Base-by-base conservation (phyloP, 2,888 invertebrate genomes). In the Troilus luridus region DNA sequence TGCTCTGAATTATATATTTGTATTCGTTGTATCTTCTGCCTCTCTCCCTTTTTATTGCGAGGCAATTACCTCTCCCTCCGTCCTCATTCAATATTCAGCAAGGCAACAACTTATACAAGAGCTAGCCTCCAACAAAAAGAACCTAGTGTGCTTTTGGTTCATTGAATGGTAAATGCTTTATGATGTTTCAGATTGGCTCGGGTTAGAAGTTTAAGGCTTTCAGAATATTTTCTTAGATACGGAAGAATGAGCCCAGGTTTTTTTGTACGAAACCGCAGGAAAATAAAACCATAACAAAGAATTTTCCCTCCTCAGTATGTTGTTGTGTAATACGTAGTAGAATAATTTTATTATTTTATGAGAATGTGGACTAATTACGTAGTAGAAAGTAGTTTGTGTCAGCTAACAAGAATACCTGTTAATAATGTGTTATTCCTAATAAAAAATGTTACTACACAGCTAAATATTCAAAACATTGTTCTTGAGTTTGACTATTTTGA, bases 101-200 rank as follows among this genome's bases (percentile, higher is more conserved):
- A 54, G 56, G 11, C 56, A 85, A 85, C 72, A 41, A 77, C 72
- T 77, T 77, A 77, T 77, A 77, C 72, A 77, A 77, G 72, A 77
- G 72, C 72, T 85, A 85, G 85, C 85, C 85, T 85, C 85, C 72
- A 77, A 77, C 72, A 77, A 77, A 77, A 41, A 41, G 27, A 77
- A 77, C 72, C 41, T 9, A 19, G 27, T 77, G 72, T 41, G n/a
- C 41, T 77, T 77, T 77, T 77, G 72, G 27, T 77, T 77, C 72
- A 77, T 77, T 77, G 72, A 77, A 77, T 77, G 27, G 72, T 77
- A 41, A 77, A 77, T 77, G 72, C 12, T 77, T 77, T 27, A 77
- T 77, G 72, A 77, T 77, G 72, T 77, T 77, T 77, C 27, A 77
- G 72, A 77, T 77, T 77, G 72, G 72, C 72, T 27, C 41, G 72